Conservation (phyloP, 2,888 invertebrate genomes). For the Steromphala cineraria region DNA sequence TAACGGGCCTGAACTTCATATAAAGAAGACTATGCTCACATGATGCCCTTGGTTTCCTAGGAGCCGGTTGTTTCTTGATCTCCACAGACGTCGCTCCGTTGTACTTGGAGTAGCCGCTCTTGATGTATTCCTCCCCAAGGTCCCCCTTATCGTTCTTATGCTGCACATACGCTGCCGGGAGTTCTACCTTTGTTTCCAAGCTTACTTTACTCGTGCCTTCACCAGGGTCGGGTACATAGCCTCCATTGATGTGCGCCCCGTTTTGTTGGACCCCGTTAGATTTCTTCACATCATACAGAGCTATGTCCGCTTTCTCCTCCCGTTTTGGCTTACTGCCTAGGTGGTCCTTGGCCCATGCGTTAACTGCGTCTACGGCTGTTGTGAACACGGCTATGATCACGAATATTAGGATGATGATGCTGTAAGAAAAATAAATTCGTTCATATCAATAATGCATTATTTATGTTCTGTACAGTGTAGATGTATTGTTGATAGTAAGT, state of each 20-base stretch:
- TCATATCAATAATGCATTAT: too few species aligned
- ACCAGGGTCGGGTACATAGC: background rate
- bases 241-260: background rate
- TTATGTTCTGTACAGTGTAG: too few species aligned
- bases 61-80: background rate
- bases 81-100: background rate
- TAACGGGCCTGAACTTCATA: too few species aligned
- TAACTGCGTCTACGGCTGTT: background rate
- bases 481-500: too few species aligned
- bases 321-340: background rate
- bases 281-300: background rate
- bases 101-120: background rate
- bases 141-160: constrained; percentile 7
- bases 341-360: background rate
- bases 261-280: background rate
- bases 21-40: too few species aligned
- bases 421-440: background rate
- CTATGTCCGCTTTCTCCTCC: background rate
- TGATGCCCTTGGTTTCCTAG: too few species aligned
- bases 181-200: background rate
- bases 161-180: background rate
- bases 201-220: background rate
- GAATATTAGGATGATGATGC: background rate
- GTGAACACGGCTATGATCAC: background rate
- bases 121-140: background rate